Conservation (phyloP, 1,140 invertebrate species). For the Trichomalopsis sarcophagae region DNA sequence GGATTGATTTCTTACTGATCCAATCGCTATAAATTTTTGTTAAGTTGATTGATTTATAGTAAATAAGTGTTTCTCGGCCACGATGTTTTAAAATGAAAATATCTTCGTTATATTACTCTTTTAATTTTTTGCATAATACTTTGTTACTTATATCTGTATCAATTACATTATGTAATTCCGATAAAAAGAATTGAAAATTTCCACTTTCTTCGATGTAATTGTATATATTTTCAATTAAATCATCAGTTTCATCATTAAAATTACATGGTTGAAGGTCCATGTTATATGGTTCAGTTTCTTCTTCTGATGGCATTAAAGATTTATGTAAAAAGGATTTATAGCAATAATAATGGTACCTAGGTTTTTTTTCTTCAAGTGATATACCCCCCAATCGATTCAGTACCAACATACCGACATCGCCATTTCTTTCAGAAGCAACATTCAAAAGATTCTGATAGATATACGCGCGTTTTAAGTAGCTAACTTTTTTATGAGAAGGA, state of each 20-base stretch:
- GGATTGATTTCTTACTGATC: constrained; percentile 12
- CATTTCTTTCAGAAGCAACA: no score
- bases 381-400: no score
- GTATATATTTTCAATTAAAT: constrained; percentile 15
- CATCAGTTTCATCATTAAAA: not conserved
- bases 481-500: no score
- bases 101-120: constrained; percentile 40
- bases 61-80: constrained; percentile 18
- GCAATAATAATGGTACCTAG: not conserved
- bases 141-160: constrained; percentile 9
- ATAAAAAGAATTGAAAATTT: constrained; percentile 29
- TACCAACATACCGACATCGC: no score
- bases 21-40: constrained; percentile 39
- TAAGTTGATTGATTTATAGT: constrained; percentile 31
- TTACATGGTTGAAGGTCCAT: not conserved
- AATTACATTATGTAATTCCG: constrained; percentile 33
- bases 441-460: not conserved
- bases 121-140: constrained; percentile 19
- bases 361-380: no score
- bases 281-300: not conserved
- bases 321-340: not conserved
- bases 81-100: constrained; percentile 9
- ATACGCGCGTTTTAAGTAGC: not conserved
- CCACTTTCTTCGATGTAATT: constrained; percentile 44
- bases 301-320: no score